phyloP scores from a whole-genome alignment of 2,888 invertebrate genomes.

The Biston betularia region DNA sequence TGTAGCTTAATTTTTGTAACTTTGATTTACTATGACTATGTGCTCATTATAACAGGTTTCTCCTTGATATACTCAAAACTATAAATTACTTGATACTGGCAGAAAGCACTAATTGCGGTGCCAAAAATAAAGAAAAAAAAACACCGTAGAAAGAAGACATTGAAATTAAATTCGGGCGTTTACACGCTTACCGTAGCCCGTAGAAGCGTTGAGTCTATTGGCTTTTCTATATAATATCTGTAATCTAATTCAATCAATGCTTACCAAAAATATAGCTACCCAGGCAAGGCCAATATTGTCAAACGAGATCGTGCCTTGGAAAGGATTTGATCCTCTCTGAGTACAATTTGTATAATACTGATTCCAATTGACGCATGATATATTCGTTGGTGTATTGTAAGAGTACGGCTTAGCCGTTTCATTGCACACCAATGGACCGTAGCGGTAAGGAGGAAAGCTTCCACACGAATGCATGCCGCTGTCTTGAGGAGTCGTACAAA shows the following conservation, averaged over 20 bases:
- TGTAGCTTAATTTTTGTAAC: too few species aligned
- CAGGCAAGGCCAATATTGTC: slow-evolving; percentile 99
- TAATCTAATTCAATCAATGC: slow-evolving; percentile 57
- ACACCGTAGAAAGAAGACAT: too few species aligned
- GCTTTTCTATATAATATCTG: not conserved
- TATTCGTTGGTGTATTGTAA: slow-evolving; percentile 88
- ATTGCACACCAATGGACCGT: slow-evolving; percentile 92
- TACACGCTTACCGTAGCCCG: too few species aligned
- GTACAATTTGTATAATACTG: slow-evolving; percentile 98
- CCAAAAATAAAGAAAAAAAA: too few species aligned
- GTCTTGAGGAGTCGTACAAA: slow-evolving; percentile 96
- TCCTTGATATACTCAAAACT: too few species aligned
- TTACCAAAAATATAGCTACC: slow-evolving; percentile 99
- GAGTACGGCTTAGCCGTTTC: slow-evolving; percentile 88
- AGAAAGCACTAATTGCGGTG: too few species aligned
- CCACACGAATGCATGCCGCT: slow-evolving; percentile 97
- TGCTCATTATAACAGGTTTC: too few species aligned
- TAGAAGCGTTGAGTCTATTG: too few species aligned
- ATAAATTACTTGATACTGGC: too few species aligned
- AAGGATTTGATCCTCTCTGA: slow-evolving; percentile 97
- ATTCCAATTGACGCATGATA: slow-evolving; percentile 99
- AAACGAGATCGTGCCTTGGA: slow-evolving; percentile 99
- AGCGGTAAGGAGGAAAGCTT: slow-evolving; percentile 92
- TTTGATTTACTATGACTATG: too few species aligned
- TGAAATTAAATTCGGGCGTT: too few species aligned